phyloP scores from a whole-genome alignment of 2,888 invertebrate genomes.

The Parasteatoda lunata region DNA sequence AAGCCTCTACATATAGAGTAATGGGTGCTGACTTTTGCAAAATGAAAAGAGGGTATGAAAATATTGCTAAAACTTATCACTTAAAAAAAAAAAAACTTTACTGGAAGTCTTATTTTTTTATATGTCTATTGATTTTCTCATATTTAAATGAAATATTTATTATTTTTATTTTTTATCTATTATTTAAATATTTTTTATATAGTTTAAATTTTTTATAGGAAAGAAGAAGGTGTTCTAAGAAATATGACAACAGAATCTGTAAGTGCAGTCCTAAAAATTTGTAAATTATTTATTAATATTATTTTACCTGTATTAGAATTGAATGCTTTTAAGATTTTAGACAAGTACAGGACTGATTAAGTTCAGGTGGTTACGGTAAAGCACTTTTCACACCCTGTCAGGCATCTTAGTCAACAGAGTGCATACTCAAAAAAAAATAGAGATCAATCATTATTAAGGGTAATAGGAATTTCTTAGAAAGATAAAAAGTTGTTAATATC shows the following conservation, averaged over 20 bases:
- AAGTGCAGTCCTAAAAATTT: constrained; percentile 28
- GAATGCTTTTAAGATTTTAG: no score
- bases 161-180: neutral
- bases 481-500: no score
- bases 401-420: no score
- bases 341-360: no score
- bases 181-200: neutral
- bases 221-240: constrained; percentile 96
- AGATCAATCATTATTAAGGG: no score
- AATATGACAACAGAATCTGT: constrained; percentile 97
- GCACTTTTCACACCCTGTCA: no score
- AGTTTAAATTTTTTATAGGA: constrained; percentile 78
- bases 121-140: neutral
- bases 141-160: neutral
- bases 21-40: constrained; percentile 99
- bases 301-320: neutral
- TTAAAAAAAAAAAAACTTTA: no score
- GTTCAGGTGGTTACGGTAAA: no score
- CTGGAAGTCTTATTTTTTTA: no score
- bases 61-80: neutral
- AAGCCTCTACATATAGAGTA: constrained; percentile 97
- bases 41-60: constrained; percentile 95
- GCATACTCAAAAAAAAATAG: no score
- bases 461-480: no score
- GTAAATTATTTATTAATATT: neutral